Evolutionary conservation across 2,888 invertebrate species (phyloP).

Genomic region (Dermolepida albohirtum): DNA sequence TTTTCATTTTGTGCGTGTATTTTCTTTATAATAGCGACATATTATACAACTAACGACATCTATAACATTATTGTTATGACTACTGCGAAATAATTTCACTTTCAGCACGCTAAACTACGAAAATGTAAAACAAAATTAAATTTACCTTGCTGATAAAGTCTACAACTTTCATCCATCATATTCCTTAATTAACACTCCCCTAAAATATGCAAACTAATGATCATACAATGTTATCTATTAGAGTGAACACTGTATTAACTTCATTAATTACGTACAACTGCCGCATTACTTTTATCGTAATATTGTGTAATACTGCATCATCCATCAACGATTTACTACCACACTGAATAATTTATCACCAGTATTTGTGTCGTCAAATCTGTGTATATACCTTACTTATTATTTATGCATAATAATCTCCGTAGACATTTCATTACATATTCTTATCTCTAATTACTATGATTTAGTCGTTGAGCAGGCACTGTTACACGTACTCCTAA

Average conservation of each 20-base stretch:
- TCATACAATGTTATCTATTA: conserved; percentile 11
- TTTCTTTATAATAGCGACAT: no score
- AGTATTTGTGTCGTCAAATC: conserved; percentile 19
- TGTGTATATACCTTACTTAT: conserved; percentile 23
- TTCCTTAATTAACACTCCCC: conserved; percentile 1
- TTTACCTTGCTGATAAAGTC: no score
- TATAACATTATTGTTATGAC: no score
- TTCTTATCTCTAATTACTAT: conserved; percentile 24
- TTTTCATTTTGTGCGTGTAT: no score
- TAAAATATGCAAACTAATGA: conserved; percentile 4
- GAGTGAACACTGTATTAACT: conserved; percentile 9
- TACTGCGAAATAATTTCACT: no score
- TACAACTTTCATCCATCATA: conserved; percentile 5
- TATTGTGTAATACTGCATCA: conserved; percentile 34
- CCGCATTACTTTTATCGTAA: conserved; percentile 20
- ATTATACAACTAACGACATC: no score
- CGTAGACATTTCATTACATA: conserved; percentile 12
- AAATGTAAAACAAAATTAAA: no score
- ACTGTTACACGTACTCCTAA: background rate
- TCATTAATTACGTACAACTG: conserved; percentile 15
- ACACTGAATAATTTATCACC: conserved; percentile 29
- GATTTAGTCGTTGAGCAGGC: background rate
- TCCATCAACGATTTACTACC: conserved; percentile 23
- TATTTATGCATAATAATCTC: background rate
- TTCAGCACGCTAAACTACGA: no score